Evolutionary conservation across 2,888 invertebrate species (phyloP), one percentile per base, ranked within the genome.

Genomic region (Tupiocoris notatus): DNA sequence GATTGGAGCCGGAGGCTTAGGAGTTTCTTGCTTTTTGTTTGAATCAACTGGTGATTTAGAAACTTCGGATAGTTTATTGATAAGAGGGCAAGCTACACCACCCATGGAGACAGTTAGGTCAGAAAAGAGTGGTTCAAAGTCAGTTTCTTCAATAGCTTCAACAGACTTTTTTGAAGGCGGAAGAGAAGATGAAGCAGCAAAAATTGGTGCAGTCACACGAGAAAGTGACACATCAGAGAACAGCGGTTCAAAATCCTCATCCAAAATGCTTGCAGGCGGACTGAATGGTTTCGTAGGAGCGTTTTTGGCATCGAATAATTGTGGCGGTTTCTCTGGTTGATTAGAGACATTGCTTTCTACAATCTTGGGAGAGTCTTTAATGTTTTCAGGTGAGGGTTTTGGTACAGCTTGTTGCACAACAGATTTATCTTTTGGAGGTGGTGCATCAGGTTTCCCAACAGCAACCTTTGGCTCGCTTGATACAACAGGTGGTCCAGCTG

Each of bases 51-150:
- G 6, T 1, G 59, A 21, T 23, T 16, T 23, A 24, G 70, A 56
- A 2, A 56, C 54, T 20, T 7, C 56, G 18, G 54, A 18, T 20
- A 56, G 57, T 17, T 70, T 70, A 24, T 58, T 20, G 9, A 61
- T 25, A 16, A 70, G 59, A n/a, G 70, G 70, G 18, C 70, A 70
- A 25, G 70, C 70, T 6, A 70, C 24, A 7, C 70, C 70, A 24
- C 25, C 70, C 18, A 70, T 16, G 9, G 61, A 22, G 21, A 21
- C 25, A 6, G 70, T 70, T 25, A 70, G 24, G 24, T 70, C 70
- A n/a, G 70, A 59, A 18, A 70, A 70, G 17, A 70, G 61, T 6
- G 70, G 70, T 7, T 70, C 70, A 25, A 70, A 70, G 18, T 70
- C 70, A 3, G 25, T 21, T 24, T 59, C 70, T 21, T 67, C 67